These are phyloP conservation scores for Zaprionus nigranus DNA, from an alignment of 1,140 invertebrate genomes.

Conservation along the genomic window DNA sequence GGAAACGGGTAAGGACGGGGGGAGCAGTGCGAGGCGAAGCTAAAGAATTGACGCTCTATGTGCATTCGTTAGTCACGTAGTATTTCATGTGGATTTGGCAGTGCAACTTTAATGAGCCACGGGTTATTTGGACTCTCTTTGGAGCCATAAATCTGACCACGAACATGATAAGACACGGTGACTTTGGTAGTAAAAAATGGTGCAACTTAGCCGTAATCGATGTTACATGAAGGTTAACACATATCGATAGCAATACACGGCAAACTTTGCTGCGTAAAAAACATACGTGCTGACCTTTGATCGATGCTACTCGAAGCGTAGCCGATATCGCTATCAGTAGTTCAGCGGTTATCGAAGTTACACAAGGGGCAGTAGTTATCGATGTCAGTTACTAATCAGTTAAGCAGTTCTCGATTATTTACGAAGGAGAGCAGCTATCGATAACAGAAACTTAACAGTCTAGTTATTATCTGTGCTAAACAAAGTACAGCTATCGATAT, in stretches of 20 bases:
- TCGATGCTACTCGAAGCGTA: too few relatives aligned
- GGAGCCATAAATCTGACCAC: neutral
- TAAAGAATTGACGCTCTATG: neutral
- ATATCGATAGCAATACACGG: neutral
- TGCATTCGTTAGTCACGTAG: constrained; percentile 1
- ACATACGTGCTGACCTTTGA: too few relatives aligned
- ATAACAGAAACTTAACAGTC: too few relatives aligned
- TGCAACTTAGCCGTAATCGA: neutral
- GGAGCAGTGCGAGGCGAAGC: too few relatives aligned
- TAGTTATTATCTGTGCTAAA: too few relatives aligned
- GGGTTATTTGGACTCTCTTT: neutral
- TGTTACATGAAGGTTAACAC: neutral
- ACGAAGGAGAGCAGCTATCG: too few relatives aligned
- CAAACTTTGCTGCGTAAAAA: neutral
- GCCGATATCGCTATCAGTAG: too few relatives aligned
- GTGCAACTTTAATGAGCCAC: constrained; percentile 1
- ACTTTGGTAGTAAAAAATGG: neutral
- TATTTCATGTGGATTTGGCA: constrained; percentile 3
- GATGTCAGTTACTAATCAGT: too few relatives aligned
- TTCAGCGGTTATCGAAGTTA: too few relatives aligned
- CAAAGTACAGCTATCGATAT: too few relatives aligned
- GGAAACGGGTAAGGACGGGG: neutral
- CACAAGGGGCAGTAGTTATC: too few relatives aligned
- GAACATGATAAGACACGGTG: neutral
- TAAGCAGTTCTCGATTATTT: too few relatives aligned